Evolutionary conservation across 2,797 vertebrate genomes (phyloP), one percentile per base, ranked within the genome.

Genomic region (Apogon talboti): DNA sequence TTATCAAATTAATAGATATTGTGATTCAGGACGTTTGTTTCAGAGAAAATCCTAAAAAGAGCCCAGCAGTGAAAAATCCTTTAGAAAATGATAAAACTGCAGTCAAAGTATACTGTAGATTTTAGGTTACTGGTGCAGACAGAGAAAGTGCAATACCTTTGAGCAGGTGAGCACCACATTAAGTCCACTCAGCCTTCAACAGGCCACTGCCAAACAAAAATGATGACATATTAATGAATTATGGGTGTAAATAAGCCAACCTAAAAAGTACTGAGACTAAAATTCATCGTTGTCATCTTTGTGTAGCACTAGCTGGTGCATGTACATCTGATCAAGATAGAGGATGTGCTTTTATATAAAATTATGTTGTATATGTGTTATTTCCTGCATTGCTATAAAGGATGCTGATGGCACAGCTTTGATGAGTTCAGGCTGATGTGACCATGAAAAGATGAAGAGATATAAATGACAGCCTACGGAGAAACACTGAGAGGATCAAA

Each of bases 361-460:
- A 71, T 37, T 35, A 35, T 28, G 19, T 61, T 46, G 41, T 63
- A 21, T 33, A 13, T 33, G 15, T 68, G 52, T 66, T 46, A 42
- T 73, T 73, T 67, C 24, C 35, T 78, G 40, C 58, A 46, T 1
- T 61, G 64, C 53, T 35, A 50, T 35, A 53, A 43, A 37, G 58
- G 65, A 52, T 19, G 40, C 64, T 75, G 54, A 79, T 81, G 58
- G 81, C 76, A 67, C 41, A 43, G 57, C 80, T 88, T 73, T 83
- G 81, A 85, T 75, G 69, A 77, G 68, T 58, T 71, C 58, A 54
- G 69, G 51, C 56, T 72, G 69, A 81, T 70, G 69, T 74, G 78
- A 79, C 76, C 78, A 71, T 68, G 69, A 81, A 80, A 82, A 86
- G 82, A 83, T 82, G 73, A 86, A 78, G 74, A 79, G 74, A 71